Evolutionary conservation across 2,797 vertebrate genomes (phyloP).

Genomic region (Aeoliscus strigatus): DNA sequence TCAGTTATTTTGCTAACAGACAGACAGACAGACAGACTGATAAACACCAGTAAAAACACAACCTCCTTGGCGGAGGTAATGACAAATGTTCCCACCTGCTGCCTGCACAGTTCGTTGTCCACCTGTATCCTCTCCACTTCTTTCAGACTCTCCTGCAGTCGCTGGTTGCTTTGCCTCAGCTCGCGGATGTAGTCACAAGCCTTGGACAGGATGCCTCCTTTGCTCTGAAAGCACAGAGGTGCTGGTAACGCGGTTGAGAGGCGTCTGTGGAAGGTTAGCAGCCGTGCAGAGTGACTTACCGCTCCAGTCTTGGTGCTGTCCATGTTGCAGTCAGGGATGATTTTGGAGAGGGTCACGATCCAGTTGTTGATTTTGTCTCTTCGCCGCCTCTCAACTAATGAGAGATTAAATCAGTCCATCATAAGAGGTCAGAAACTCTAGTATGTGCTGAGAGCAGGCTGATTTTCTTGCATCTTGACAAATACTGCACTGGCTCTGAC

Average conservation of each 20-base stretch:
- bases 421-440: too few relatives aligned
- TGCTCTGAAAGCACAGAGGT: conserved; percentile 84
- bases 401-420: too few relatives aligned
- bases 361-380: conserved; percentile 96
- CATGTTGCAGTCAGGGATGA: conserved; percentile 87
- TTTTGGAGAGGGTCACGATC: conserved; percentile 90
- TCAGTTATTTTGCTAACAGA: too few relatives aligned
- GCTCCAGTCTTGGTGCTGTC: conserved; percentile 87
- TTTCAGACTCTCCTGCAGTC: conserved; percentile 87
- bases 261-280: too few relatives aligned
- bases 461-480: too few relatives aligned
- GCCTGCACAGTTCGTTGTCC: conserved; percentile 89
- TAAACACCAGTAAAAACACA: too few relatives aligned
- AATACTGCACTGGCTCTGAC: too few relatives aligned
- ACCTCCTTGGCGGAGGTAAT: too few relatives aligned
- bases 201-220: conserved; percentile 93
- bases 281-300: conserved; percentile 78
- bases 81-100: conserved; percentile 88
- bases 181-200: conserved; percentile 93
- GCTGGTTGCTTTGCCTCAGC: conserved; percentile 88
- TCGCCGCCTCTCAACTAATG: conserved; percentile 86
- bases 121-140: conserved; percentile 87
- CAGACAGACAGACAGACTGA: too few relatives aligned
- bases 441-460: too few relatives aligned
- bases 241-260: too few relatives aligned